Conservation (phyloP, 2,113 vertebrate genomes). For the Spilogale gracilis region DNA sequence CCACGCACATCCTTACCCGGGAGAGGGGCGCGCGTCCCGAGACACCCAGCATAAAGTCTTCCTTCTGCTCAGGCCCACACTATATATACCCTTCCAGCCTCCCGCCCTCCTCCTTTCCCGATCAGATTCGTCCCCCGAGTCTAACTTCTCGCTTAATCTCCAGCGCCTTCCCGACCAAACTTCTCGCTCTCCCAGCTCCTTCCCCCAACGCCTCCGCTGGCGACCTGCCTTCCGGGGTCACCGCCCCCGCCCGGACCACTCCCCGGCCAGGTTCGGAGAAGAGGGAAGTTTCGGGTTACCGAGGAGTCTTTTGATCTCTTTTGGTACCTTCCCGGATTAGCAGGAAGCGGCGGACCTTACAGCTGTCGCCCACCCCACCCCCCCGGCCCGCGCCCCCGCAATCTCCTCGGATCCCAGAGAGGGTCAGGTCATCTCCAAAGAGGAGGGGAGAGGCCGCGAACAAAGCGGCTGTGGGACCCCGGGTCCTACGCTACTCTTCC, state of each 20-base stretch:
- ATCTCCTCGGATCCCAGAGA: neutral
- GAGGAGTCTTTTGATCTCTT: neutral
- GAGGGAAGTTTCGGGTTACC: conserved; percentile 72
- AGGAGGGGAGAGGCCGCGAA: neutral
- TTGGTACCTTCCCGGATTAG: neutral
- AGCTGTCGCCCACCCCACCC: neutral
- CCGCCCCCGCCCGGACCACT: conserved; percentile 26
- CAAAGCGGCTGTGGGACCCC: conserved; percentile 23
- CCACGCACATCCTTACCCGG: neutral
- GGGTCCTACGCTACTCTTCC: neutral
- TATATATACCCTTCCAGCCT: neutral
- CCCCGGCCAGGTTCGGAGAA: neutral
- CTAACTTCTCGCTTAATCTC: conserved; percentile 50
- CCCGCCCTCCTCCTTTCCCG: neutral
- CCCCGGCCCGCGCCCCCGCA: neutral
- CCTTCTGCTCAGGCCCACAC: neutral
- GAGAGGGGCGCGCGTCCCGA: neutral
- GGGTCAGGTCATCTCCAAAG: neutral
- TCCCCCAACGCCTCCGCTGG: neutral
- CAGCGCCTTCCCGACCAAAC: conserved; percentile 21
- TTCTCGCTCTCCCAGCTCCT: neutral
- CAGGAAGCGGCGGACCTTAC: neutral
- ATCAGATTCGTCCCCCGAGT: neutral
- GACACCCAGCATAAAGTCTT: neutral
- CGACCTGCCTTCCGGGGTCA: conserved; percentile 56